These are phyloP conservation scores for Colaptes auratus DNA, from an alignment of 2,113 vertebrate species.

Conservation along the genomic window DNA sequence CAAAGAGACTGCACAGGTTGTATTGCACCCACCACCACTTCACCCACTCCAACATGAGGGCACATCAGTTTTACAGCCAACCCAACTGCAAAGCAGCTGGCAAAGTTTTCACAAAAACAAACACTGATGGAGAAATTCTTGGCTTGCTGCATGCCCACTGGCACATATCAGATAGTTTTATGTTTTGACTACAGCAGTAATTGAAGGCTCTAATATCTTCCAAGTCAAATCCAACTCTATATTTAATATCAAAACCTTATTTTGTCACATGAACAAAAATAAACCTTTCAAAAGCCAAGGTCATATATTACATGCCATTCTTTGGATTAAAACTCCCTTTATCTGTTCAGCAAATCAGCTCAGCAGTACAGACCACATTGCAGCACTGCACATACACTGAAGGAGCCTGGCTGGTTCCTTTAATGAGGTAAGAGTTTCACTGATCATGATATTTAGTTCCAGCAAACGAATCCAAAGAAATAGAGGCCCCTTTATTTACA, in stretches of 20 bases:
- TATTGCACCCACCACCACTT: background rate
- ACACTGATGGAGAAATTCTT: slow-evolving; percentile 15
- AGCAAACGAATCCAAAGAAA: slow-evolving; percentile 64
- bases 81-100: background rate
- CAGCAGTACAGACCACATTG: background rate
- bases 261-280: slow-evolving; percentile 52
- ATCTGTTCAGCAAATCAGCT: slow-evolving; percentile 46
- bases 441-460: slow-evolving; percentile 57
- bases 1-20: background rate
- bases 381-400: background rate
- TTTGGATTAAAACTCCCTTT: slow-evolving; percentile 35
- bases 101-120: slow-evolving; percentile 39
- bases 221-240: slow-evolving; percentile 46
- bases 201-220: slow-evolving; percentile 39
- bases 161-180: slow-evolving; percentile 26
- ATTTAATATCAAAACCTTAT: slow-evolving; percentile 57
- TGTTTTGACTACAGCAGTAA: slow-evolving; percentile 54
- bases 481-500: slow-evolving; percentile 64
- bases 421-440: slow-evolving; percentile 59
- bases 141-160: slow-evolving; percentile 9
- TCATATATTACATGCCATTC: slow-evolving; percentile 5
- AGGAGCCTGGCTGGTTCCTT: slow-evolving; percentile 32
- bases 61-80: background rate
- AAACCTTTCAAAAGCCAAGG: slow-evolving; percentile 47
- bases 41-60: background rate